phyloP scores from a whole-genome alignment of 2,113 vertebrate species.

The Campylomormyrus numenius region DNA sequence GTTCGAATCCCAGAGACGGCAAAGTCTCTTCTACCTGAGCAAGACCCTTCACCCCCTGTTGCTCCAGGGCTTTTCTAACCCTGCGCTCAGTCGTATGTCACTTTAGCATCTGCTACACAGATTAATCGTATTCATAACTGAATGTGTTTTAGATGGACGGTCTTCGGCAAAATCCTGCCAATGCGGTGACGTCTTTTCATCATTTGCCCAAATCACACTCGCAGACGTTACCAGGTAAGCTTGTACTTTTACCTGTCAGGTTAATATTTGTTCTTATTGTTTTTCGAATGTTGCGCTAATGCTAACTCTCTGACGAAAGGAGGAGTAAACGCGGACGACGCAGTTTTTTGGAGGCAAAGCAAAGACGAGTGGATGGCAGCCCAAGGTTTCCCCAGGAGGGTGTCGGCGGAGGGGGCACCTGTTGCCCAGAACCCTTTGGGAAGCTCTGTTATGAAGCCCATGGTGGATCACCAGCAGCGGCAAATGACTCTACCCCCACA shows the following conservation, averaged over 20 bases:
- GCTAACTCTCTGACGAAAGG: constrained; percentile 28
- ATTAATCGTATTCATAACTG: not conserved
- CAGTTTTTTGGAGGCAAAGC: constrained; percentile 19
- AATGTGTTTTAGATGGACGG: constrained; percentile 42
- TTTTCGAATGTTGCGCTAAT: not conserved
- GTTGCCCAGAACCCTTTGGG: constrained; percentile 50
- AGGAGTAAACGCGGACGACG: constrained; percentile 24
- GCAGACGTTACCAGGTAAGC: constrained; percentile 41
- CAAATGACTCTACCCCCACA: not conserved
- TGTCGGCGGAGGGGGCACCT: constrained; percentile 38
- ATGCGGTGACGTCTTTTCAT: constrained; percentile 32
- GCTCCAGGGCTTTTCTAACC: not conserved
- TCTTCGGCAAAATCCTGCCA: constrained; percentile 33
- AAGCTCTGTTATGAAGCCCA: constrained; percentile 46
- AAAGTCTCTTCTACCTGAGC: not conserved
- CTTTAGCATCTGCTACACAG: not conserved
- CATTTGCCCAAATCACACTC: constrained; percentile 39
- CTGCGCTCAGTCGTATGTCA: not conserved
- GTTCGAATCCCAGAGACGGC: too few species aligned
- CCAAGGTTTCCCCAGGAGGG: not conserved
- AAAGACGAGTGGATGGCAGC: not conserved
- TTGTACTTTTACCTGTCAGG: not conserved
- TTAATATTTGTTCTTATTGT: not conserved
- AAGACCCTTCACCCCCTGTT: not conserved
- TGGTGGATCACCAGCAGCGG: constrained; percentile 23